Evolutionary conservation across 2,888 invertebrate genomes (phyloP).

Genomic region (Candidula unifasciata): DNA sequence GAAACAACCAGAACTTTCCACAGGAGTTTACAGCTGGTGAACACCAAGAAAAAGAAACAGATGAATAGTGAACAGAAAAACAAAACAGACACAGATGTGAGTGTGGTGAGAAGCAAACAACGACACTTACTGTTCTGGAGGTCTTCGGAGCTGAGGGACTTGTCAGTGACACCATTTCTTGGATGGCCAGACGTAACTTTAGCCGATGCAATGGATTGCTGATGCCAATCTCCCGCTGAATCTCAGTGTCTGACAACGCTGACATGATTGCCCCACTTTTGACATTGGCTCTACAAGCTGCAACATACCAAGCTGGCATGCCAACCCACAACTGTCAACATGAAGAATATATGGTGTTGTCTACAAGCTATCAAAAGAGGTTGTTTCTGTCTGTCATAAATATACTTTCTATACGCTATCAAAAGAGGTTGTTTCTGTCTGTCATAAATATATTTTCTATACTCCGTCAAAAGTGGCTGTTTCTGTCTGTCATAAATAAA

Average conservation of each 20-base stretch:
- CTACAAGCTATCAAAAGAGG: not conserved
- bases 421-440: not conserved
- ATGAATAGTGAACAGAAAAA: too few species aligned
- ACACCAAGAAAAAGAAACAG: too few species aligned
- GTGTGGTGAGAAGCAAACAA: not conserved
- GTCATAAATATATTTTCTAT: not conserved
- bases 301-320: conserved; percentile 99
- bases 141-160: conserved; percentile 99
- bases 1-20: too few species aligned
- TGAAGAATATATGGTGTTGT: not conserved
- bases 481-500: too few species aligned
- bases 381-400: too few species aligned
- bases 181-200: conserved; percentile 95
- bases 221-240: conserved; percentile 97
- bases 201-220: conserved; percentile 91
- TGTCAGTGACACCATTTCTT: conserved; percentile 98
- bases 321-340: conserved; percentile 92
- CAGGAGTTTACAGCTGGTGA: too few species aligned
- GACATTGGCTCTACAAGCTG: conserved; percentile 98
- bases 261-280: conserved; percentile 99
- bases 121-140: conserved; percentile 85
- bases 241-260: conserved; percentile 98
- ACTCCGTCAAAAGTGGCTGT: not conserved
- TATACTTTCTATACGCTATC: not conserved
- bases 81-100: too few species aligned